Evolutionary conservation across 2,888 invertebrate species (phyloP).

Genomic region (Biston stratarius): DNA sequence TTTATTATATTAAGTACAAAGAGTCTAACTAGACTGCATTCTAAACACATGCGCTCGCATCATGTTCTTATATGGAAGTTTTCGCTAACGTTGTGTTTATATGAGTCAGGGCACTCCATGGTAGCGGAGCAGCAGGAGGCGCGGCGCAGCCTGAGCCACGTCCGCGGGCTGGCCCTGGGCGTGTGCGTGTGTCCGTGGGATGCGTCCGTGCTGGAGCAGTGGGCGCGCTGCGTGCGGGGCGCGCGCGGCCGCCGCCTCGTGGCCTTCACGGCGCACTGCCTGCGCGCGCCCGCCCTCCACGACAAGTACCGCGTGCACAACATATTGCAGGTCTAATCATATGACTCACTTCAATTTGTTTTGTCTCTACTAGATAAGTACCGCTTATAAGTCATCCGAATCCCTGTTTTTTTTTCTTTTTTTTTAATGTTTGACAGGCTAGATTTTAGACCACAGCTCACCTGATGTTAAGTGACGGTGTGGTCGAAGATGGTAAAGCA

Average conservation of each 20-base stretch:
- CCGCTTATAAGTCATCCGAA: neutral
- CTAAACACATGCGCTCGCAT: too few relatives aligned
- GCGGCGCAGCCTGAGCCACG: constrained; percentile 63
- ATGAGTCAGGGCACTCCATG: constrained; percentile 74
- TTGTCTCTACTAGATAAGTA: neutral
- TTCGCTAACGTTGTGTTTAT: too few relatives aligned
- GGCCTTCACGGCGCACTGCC: constrained; percentile 74
- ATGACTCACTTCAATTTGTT: neutral
- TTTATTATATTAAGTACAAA: too few relatives aligned
- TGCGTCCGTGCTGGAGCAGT: constrained; percentile 68
- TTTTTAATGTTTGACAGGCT: too few relatives aligned
- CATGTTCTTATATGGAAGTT: too few relatives aligned
- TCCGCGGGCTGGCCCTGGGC: constrained; percentile 73
- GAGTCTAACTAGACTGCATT: too few relatives aligned
- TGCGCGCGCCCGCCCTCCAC: constrained; percentile 73
- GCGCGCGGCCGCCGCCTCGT: constrained; percentile 63
- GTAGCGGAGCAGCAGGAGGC: constrained; percentile 74
- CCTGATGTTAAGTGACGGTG: too few relatives aligned
- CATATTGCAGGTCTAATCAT: constrained; percentile 74
- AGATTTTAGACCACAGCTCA: too few relatives aligned
- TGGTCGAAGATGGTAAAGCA: too few relatives aligned
- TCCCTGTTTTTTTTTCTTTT: too few relatives aligned
- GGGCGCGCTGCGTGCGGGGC: constrained; percentile 73
- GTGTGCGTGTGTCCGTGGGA: constrained; percentile 74
- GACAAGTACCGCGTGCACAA: constrained; percentile 75